These are phyloP conservation scores for Anomalospiza imberbis DNA, from an alignment of 2,797 vertebrate species.

Conservation along the genomic window DNA sequence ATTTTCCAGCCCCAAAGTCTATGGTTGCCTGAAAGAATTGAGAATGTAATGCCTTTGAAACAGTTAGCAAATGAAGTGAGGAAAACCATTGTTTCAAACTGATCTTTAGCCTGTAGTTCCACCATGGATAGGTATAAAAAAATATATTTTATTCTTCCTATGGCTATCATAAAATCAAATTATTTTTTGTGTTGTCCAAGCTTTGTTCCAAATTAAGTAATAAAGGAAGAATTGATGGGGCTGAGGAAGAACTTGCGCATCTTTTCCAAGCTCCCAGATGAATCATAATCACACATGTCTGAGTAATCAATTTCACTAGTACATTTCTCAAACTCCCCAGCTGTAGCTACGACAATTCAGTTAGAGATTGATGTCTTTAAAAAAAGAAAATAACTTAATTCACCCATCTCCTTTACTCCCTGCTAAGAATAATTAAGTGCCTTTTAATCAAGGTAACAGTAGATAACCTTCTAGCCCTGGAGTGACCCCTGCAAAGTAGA, in stretches of 20 bases:
- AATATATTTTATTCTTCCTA: slow-evolving; percentile 22
- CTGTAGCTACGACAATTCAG: slow-evolving; percentile 60
- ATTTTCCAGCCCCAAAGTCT: neutral
- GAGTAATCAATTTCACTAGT: slow-evolving; percentile 69
- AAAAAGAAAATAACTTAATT: slow-evolving; percentile 39
- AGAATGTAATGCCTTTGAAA: slow-evolving; percentile 8
- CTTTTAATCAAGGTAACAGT: neutral
- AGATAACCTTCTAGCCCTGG: neutral
- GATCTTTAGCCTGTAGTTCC: slow-evolving; percentile 26
- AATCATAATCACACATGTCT: slow-evolving; percentile 67
- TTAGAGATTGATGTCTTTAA: slow-evolving; percentile 44
- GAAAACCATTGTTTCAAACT: slow-evolving; percentile 35
- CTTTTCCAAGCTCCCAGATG: slow-evolving; percentile 50
- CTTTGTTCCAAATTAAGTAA: slow-evolving; percentile 46
- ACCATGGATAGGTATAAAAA: slow-evolving; percentile 13
- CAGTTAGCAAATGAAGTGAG: slow-evolving; percentile 54
- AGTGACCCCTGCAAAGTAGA: neutral
- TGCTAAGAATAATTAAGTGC: neutral
- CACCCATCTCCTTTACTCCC: neutral
- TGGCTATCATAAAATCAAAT: slow-evolving; percentile 39
- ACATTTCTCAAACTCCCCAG: slow-evolving; percentile 54
- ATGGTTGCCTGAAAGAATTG: slow-evolving; percentile 22
- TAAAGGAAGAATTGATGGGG: slow-evolving; percentile 35
- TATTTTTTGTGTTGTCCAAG: slow-evolving; percentile 41
- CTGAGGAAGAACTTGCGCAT: slow-evolving; percentile 14